A percentile compares a stretch with the other conserved stretches of the same genome.
These are phyloP conservation scores for Drosophila cardini DNA, from an alignment of 1,140 invertebrate genomes.

Conservation along the genomic window DNA sequence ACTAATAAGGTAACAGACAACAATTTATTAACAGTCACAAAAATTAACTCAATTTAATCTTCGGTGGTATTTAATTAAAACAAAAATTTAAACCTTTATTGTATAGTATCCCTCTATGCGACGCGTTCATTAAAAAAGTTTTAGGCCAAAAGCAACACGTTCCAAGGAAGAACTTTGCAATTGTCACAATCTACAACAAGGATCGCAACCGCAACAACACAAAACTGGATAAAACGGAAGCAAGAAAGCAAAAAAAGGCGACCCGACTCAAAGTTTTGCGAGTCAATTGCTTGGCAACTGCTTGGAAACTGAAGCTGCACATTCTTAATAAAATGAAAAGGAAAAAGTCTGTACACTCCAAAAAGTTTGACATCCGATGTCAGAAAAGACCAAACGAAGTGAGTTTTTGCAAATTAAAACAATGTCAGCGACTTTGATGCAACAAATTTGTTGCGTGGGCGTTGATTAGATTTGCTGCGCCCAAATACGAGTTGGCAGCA, in stretches of 20 bases:
- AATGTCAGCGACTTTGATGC: conserved; percentile 66
- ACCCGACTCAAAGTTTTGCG: conserved; percentile 39
- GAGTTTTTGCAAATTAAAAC: conserved; percentile 70
- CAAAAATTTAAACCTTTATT: conserved; percentile 27
- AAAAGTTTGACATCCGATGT: conserved; percentile 73
- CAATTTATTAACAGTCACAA: background rate
- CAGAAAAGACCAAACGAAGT: conserved; percentile 24
- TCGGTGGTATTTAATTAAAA: conserved; percentile 25
- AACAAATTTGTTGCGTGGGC: conserved; percentile 56
- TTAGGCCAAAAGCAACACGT: conserved; percentile 68
- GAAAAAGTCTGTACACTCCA: conserved; percentile 44
- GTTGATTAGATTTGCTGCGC: conserved; percentile 59
- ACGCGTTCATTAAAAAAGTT: conserved; percentile 73
- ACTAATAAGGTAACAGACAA: background rate
- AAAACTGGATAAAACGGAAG: background rate
- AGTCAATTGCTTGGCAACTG: conserved; percentile 44
- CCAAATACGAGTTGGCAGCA: conserved; percentile 31
- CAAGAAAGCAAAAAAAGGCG: conserved; percentile 14
- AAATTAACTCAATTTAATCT: background rate
- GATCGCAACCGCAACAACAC: conserved; percentile 54
- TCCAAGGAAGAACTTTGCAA: conserved; percentile 59
- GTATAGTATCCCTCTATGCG: conserved; percentile 9
- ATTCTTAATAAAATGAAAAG: conserved; percentile 46
- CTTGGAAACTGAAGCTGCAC: conserved; percentile 37
- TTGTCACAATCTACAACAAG: conserved; percentile 77